Evolutionary conservation across 2,888 invertebrate species (phyloP).

Genomic region (Drosophila rubida): DNA sequence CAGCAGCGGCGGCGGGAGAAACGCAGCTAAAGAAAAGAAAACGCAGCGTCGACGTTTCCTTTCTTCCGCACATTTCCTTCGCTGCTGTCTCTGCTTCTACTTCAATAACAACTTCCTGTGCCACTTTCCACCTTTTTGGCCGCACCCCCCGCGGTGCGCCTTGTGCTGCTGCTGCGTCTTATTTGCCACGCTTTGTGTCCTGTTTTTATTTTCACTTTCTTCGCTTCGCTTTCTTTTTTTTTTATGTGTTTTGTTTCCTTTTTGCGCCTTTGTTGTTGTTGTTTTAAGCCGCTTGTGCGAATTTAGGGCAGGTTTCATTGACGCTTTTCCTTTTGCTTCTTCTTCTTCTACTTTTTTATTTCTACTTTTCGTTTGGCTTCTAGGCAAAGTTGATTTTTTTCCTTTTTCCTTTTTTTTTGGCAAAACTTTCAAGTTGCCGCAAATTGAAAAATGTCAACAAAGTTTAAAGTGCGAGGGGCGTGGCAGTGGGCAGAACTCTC

Average conservation of each 20-base stretch:
- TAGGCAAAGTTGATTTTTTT: conserved; percentile 35
- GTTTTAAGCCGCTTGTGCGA: conserved; percentile 74
- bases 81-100: neutral
- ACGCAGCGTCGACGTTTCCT: conserved; percentile 71
- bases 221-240: neutral
- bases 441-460: conserved; percentile 63
- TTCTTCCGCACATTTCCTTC: conserved; percentile 18
- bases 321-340: conserved; percentile 29
- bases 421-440: conserved; percentile 58
- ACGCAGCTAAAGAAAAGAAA: conserved; percentile 51
- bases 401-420: conserved; percentile 7
- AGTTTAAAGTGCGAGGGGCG: conserved; percentile 39
- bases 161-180: conserved; percentile 39
- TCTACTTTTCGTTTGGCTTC: conserved; percentile 35
- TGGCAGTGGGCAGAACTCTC: neutral
- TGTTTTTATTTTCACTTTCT: conserved; percentile 34
- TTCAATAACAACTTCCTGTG: conserved; percentile 15
- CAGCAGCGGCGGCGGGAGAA: conserved; percentile 8
- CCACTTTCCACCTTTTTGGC: conserved; percentile 11
- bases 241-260: conserved; percentile 29
- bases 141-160: conserved; percentile 23
- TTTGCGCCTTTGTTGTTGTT: conserved; percentile 36
- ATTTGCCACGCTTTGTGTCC: conserved; percentile 48
- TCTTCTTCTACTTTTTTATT: conserved; percentile 2
- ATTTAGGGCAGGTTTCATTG: conserved; percentile 76